phyloP scores from a whole-genome alignment of 2,113 vertebrate genomes.

The Puntigrus tetrazona region DNA sequence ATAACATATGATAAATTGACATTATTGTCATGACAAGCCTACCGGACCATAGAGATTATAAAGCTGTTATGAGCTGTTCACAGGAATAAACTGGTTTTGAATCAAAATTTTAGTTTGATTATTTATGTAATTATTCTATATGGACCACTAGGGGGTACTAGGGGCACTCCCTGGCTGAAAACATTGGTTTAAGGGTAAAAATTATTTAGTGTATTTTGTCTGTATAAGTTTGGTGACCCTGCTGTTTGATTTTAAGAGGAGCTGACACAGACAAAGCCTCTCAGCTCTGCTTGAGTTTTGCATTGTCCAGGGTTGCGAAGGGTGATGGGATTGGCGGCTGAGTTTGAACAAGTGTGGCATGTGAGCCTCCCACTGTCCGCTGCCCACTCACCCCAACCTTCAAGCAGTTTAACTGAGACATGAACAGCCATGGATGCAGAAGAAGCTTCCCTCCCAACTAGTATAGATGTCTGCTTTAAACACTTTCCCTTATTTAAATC shows the following conservation, averaged over 20 bases:
- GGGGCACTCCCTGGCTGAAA: too few species aligned
- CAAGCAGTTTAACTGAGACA: neutral
- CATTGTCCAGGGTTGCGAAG: neutral
- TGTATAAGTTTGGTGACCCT: neutral
- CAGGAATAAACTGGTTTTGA: too few species aligned
- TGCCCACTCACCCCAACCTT: neutral
- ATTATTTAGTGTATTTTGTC: neutral
- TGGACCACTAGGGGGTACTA: too few species aligned
- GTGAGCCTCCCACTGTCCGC: neutral
- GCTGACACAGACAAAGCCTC: constrained; percentile 20
- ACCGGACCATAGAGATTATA: too few species aligned
- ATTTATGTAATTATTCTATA: neutral
- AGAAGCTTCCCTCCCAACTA: neutral
- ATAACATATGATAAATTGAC: too few species aligned
- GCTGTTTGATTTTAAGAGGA: neutral
- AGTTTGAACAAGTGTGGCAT: constrained; percentile 29
- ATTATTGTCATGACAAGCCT: too few species aligned
- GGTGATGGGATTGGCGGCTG: constrained; percentile 21
- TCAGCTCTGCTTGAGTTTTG: constrained; percentile 19
- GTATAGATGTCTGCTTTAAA: neutral
- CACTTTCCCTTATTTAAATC: neutral
- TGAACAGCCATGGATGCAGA: neutral
- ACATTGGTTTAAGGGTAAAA: neutral
- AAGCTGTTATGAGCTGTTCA: too few species aligned
- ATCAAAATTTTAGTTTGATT: too few species aligned